phyloP scores from a whole-genome alignment of 1,140 invertebrate genomes.

The Radopholus similis region DNA sequence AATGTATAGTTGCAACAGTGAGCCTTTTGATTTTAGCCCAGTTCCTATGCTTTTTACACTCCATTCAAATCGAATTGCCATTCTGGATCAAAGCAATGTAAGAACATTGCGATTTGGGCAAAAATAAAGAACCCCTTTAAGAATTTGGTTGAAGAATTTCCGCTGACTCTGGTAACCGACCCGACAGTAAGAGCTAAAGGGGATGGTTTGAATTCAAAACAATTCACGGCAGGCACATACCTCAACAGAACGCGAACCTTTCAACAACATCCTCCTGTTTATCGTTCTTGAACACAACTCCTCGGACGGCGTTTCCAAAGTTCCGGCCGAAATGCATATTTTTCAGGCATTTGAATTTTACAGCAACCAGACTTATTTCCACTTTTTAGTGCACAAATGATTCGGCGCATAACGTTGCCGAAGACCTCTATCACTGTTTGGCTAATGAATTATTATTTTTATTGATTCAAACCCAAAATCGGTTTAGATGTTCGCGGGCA shows the following conservation, averaged over 20 bases:
- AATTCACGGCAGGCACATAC: no score
- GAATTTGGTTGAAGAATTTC: constrained; percentile 83
- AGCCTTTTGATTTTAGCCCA: constrained; percentile 72
- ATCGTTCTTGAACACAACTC: constrained; percentile 71
- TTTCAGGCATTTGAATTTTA: constrained; percentile 70
- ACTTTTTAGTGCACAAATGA: neutral
- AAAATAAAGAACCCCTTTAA: no score
- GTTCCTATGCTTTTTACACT: constrained; percentile 62
- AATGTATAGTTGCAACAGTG: neutral
- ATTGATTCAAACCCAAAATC: no score
- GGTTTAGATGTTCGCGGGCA: no score
- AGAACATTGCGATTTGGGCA: no score
- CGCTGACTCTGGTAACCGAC: constrained; percentile 81
- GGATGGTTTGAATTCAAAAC: no score
- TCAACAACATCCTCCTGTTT: constrained; percentile 96
- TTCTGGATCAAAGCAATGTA: constrained; percentile 86
- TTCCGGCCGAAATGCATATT: constrained; percentile 89
- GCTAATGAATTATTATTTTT: constrained; percentile 25
- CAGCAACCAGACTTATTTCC: constrained; percentile 2
- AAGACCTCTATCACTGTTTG: constrained; percentile 50
- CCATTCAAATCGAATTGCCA: constrained; percentile 72
- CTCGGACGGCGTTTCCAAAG: constrained; percentile 57
- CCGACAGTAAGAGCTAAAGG: no score
- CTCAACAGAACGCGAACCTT: constrained; percentile 91
- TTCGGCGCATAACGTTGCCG: constrained; percentile 49